phyloP scores from a whole-genome alignment of 2,888 invertebrate genomes.

The Carterocephalus palaemon region DNA sequence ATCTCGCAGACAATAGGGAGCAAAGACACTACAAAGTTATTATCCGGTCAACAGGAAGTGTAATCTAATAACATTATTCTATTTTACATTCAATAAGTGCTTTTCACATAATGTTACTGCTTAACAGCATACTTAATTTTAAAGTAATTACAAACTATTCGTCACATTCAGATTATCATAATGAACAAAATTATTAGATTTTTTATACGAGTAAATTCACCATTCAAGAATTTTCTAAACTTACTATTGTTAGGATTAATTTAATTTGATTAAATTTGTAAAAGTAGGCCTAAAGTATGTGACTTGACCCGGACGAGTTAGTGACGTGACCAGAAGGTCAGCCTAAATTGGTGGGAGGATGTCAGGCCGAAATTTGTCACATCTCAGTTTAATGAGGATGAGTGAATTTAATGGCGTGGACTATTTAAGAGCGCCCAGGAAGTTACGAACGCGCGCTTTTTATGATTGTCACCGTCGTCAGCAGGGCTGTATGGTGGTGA shows the following conservation, averaged over 20 bases:
- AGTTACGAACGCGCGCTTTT: slow-evolving; percentile 8
- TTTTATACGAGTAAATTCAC: no score
- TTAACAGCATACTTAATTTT: no score
- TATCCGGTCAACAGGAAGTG: slow-evolving; percentile 23
- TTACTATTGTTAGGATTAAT: no score
- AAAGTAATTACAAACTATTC: no score
- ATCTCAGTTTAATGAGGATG: slow-evolving; percentile 70
- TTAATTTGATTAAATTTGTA: no score
- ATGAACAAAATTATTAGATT: no score
- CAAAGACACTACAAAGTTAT: background rate
- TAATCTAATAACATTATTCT: slow-evolving; percentile 22
- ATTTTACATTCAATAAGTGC: slow-evolving; percentile 4
- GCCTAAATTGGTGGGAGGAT: slow-evolving; percentile 60
- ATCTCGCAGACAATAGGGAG: slow-evolving; percentile 9
- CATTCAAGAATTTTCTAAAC: no score
- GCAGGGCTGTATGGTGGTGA: no score
- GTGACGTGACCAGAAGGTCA: slow-evolving; percentile 40
- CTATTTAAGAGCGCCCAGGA: slow-evolving; percentile 41
- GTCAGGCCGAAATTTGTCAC: slow-evolving; percentile 59
- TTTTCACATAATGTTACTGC: no score
- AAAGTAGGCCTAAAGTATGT: no score
- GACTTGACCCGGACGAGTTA: slow-evolving; percentile 39
- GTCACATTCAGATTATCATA: no score
- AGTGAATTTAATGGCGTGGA: slow-evolving; percentile 63
- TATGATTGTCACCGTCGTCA: no score